These are phyloP conservation scores for Phania funesta DNA, from an alignment of 2,888 invertebrate species.

Conservation along the genomic window DNA sequence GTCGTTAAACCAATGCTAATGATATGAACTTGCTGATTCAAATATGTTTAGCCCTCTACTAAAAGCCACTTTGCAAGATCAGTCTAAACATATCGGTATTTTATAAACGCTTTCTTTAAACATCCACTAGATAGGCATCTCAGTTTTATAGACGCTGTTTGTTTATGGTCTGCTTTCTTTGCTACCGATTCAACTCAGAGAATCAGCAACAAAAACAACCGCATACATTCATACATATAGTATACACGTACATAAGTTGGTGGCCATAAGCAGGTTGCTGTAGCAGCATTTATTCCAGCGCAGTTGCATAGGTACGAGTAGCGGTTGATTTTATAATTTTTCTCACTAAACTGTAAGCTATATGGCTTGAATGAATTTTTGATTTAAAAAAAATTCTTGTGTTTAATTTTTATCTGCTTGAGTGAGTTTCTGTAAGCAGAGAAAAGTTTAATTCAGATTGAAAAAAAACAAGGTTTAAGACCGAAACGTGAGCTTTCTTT, in stretches of 20 bases:
- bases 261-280: background rate
- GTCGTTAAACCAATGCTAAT: too few relatives aligned
- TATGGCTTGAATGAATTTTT: conserved; percentile 1
- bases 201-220: conserved; percentile 30
- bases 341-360: conserved; percentile 25
- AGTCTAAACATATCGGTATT: background rate
- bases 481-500: background rate
- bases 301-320: background rate
- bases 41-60: too few relatives aligned
- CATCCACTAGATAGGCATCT: background rate
- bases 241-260: background rate
- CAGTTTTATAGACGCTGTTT: background rate
- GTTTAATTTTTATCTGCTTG: conserved; percentile 22
- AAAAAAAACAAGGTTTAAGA: background rate
- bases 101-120: background rate
- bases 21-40: too few relatives aligned
- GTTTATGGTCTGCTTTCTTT: conserved; percentile 50
- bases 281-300: conserved; percentile 29
- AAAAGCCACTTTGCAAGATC: background rate
- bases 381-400: background rate
- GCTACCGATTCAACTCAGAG: conserved; percentile 34
- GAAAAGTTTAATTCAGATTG: conserved; percentile 9
- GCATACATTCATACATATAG: conserved; percentile 5
- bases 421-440: conserved; percentile 2
- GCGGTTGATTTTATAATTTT: background rate